Evolutionary conservation across 2,797 vertebrate species (phyloP).

Genomic region (Sebastes baramenuke): DNA sequence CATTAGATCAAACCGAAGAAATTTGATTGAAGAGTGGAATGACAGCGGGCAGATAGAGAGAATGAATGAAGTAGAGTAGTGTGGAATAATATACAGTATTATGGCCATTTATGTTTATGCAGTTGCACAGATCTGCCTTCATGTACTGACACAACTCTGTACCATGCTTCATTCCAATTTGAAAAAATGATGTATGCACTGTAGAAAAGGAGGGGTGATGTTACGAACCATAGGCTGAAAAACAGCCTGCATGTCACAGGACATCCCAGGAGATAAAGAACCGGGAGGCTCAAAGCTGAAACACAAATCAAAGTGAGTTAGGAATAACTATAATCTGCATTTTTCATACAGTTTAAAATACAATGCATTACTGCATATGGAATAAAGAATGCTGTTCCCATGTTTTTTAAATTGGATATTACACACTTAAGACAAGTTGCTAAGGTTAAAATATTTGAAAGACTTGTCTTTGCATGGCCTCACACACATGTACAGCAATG

Average conservation of each 20-base stretch:
- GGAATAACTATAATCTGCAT: background rate
- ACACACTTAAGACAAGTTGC: background rate
- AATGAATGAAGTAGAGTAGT: background rate
- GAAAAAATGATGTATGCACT: background rate
- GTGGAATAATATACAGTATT: background rate
- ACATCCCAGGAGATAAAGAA: slow-evolving; percentile 89
- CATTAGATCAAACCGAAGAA: background rate
- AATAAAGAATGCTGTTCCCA: background rate
- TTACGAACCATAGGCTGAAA: slow-evolving; percentile 90
- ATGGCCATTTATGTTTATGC: background rate
- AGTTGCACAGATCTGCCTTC: background rate
- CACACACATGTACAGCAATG: background rate
- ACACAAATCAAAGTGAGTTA: slow-evolving; percentile 36
- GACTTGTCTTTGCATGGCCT: background rate
- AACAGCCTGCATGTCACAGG: slow-evolving; percentile 85
- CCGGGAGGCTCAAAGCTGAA: slow-evolving; percentile 89
- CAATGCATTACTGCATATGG: background rate
- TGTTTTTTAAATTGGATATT: background rate
- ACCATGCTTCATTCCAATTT: background rate
- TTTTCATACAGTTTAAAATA: background rate
- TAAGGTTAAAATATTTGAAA: background rate
- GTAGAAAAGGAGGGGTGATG: background rate
- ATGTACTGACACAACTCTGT: background rate
- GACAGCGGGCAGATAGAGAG: background rate
- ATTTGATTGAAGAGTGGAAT: background rate